phyloP scores from a whole-genome alignment of 2,888 invertebrate species.

The Habroteleia sp. region DNA sequence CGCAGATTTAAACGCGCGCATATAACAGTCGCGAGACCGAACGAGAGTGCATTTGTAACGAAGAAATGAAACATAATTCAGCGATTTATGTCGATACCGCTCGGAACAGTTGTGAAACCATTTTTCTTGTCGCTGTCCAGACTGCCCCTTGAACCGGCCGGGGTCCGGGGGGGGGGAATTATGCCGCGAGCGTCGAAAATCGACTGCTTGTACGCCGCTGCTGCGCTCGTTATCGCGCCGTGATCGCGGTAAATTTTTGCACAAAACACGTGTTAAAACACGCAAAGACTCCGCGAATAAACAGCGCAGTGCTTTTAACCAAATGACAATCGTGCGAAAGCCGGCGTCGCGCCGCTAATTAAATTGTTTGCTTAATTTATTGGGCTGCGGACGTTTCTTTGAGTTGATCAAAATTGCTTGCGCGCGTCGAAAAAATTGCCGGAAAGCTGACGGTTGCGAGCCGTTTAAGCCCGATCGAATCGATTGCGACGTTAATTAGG shows the following conservation, averaged over 20 bases:
- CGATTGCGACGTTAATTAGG: too few species aligned
- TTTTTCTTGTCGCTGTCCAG: constrained; percentile 34
- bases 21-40: background rate
- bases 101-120: constrained; percentile 21
- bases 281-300: constrained; percentile 60
- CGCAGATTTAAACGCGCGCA: constrained; percentile 11
- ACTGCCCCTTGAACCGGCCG: constrained; percentile 37
- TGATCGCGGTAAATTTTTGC: constrained; percentile 75
- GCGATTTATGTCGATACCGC: constrained; percentile 35
- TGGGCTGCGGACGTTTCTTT: background rate
- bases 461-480: too few species aligned
- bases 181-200: constrained; percentile 59
- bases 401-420: background rate
- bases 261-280: constrained; percentile 75
- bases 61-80: constrained; percentile 39
- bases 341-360: constrained; percentile 35
- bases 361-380: constrained; percentile 35
- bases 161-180: constrained; percentile 35
- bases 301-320: constrained; percentile 43
- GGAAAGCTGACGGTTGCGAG: too few species aligned
- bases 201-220: constrained; percentile 49
- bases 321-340: constrained; percentile 61
- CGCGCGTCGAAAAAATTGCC: background rate
- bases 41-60: constrained; percentile 16
- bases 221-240: constrained; percentile 50